Conservation (phyloP, 1,140 invertebrate species). For the Rhagoletis zephyria region DNA sequence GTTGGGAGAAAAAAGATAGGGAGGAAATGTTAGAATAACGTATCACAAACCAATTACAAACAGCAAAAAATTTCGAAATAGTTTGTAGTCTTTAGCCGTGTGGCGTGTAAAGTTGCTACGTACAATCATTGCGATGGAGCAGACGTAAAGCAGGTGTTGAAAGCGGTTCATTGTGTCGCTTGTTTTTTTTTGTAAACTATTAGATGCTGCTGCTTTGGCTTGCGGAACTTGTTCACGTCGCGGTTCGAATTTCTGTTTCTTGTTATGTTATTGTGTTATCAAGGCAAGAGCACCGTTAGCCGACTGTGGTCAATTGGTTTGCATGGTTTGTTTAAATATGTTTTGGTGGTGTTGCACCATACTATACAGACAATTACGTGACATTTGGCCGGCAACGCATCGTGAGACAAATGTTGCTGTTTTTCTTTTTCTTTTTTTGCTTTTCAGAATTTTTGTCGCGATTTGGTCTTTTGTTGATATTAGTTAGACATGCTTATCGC, state of each 20-base stretch:
- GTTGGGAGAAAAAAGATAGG: conserved; percentile 35
- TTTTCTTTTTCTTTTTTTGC: background rate
- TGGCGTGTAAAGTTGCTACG: conserved; percentile 57
- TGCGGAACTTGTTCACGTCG: conserved; percentile 58
- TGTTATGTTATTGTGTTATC: conserved; percentile 56
- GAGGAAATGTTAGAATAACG: conserved; percentile 6
- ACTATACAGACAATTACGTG: conserved; percentile 61
- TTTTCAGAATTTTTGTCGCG: conserved; percentile 40
- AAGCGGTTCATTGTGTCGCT: conserved; percentile 67
- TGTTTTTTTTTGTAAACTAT: conserved; percentile 45
- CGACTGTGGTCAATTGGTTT: conserved; percentile 66
- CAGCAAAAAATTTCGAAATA: background rate
- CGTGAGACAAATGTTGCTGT: background rate
- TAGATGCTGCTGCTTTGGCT: background rate
- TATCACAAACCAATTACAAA: background rate
- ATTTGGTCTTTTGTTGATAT: conserved; percentile 44
- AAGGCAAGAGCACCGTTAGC: conserved; percentile 64
- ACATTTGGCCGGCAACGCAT: conserved; percentile 62
- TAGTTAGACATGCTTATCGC: conserved; percentile 45
- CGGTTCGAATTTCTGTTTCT: conserved; percentile 58
- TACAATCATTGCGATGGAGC: conserved; percentile 70
- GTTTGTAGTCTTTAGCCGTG: background rate
- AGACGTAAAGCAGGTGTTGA: conserved; percentile 62
- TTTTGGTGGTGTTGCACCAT: conserved; percentile 55
- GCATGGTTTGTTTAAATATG: conserved; percentile 71